These are phyloP conservation scores for Heliconius ismenius DNA, from an alignment of 2,888 invertebrate genomes.

Conservation along the genomic window DNA sequence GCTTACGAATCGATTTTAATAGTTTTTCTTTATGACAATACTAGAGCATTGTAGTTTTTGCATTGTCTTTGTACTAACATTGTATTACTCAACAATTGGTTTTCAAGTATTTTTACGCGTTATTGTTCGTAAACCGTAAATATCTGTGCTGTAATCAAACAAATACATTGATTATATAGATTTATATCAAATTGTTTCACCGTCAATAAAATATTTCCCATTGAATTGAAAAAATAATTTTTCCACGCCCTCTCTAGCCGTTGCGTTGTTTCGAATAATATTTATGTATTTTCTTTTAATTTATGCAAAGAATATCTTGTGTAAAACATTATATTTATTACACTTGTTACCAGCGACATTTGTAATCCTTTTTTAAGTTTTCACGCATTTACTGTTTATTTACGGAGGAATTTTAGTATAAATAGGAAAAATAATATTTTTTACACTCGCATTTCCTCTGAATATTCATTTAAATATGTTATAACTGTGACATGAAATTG, in stretches of 20 bases:
- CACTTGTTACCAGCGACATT: no score
- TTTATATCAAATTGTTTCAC: not conserved
- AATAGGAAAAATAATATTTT: no score
- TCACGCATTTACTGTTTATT: no score
- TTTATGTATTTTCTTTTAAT: not conserved
- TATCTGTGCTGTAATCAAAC: slow-evolving; percentile 6
- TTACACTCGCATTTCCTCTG: no score
- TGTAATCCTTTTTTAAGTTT: no score
- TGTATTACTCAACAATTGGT: slow-evolving; percentile 23
- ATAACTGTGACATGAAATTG: no score
- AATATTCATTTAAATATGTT: no score
- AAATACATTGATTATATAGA: not conserved
- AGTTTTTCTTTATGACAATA: slow-evolving; percentile 18
- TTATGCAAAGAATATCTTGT: not conserved
- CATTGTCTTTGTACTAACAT: slow-evolving; percentile 15
- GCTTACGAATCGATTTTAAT: slow-evolving; percentile 16
- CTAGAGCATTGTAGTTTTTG: slow-evolving; percentile 11
- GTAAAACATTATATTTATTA: not conserved
- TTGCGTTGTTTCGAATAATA: not conserved
- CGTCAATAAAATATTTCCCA: not conserved
- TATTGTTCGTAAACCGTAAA: slow-evolving; percentile 13
- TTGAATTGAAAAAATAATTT: not conserved
- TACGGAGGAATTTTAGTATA: no score
- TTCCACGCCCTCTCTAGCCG: not conserved
- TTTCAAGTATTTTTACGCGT: slow-evolving; percentile 14